Conservation (phyloP, 2,113 vertebrate species). For the Talpa occidentalis region DNA sequence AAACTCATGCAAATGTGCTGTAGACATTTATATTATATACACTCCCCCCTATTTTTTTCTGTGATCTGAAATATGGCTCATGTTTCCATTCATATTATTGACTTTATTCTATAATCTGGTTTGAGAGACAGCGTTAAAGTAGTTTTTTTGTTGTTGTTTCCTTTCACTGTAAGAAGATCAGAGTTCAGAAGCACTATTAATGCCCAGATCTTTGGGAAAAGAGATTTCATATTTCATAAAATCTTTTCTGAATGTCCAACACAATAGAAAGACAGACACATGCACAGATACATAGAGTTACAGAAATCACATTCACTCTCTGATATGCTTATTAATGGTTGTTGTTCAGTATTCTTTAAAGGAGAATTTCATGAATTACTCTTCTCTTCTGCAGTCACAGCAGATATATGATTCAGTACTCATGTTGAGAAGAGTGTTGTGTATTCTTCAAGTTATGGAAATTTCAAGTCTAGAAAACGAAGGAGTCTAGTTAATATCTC, state of each 20-base stretch:
- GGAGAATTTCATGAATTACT: background rate
- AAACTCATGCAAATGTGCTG: conserved; percentile 65
- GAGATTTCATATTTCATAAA: background rate
- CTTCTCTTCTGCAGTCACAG: conserved; percentile 37
- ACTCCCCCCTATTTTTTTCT: background rate
- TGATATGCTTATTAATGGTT: background rate
- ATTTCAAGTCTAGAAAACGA: conserved; percentile 66
- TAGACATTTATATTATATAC: conserved; percentile 45
- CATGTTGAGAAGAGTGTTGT: conserved; percentile 50
- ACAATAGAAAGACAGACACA: background rate
- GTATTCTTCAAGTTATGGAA: conserved; percentile 59
- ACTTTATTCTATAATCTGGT: background rate
- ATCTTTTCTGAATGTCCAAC: background rate
- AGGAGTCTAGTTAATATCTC: conserved; percentile 64
- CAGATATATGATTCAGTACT: conserved; percentile 31
- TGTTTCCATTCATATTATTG: conserved; percentile 30
- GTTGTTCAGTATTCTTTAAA: conserved; percentile 10
- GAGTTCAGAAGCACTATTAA: background rate
- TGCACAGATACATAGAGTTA: background rate
- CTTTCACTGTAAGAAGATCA: background rate
- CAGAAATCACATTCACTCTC: background rate
- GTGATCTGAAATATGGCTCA: conserved; percentile 38
- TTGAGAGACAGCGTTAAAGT: background rate
- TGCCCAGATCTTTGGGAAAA: background rate
- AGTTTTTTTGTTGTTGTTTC: background rate